phyloP scores from a whole-genome alignment of 2,113 vertebrate genomes.

The Abramis brama region DNA sequence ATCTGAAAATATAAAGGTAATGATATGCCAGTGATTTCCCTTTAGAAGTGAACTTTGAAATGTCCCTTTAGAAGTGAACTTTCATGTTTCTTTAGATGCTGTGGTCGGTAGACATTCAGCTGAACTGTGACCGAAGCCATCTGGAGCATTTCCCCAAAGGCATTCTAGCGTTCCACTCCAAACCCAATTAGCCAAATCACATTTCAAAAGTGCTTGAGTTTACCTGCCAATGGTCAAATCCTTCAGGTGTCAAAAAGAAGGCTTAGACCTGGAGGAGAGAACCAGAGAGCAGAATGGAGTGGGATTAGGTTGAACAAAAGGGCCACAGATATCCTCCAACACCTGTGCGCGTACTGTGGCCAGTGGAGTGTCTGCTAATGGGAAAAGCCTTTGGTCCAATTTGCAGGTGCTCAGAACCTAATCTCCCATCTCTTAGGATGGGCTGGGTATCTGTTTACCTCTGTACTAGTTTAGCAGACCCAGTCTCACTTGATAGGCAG shows the following conservation, averaged over 20 bases:
- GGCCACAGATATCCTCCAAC: slow-evolving; percentile 69
- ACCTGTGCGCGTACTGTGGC: slow-evolving; percentile 70
- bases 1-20: neutral
- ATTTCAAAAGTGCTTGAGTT: slow-evolving; percentile 75
- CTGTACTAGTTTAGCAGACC: slow-evolving; percentile 59
- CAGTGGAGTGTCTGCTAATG: slow-evolving; percentile 65
- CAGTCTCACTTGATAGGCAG: slow-evolving; percentile 61
- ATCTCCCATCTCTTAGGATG: slow-evolving; percentile 69
- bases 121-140: slow-evolving; percentile 27
- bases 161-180: slow-evolving; percentile 73
- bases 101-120: slow-evolving; percentile 22
- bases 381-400: slow-evolving; percentile 69
- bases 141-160: slow-evolving; percentile 57
- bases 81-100: neutral
- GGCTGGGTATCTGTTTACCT: slow-evolving; percentile 70
- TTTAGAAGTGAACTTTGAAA: neutral
- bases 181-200: slow-evolving; percentile 81
- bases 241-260: slow-evolving; percentile 71
- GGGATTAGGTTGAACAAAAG: slow-evolving; percentile 79
- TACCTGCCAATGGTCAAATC: slow-evolving; percentile 66
- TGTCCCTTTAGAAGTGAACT: neutral
- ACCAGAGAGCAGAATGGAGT: slow-evolving; percentile 59
- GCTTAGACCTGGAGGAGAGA: slow-evolving; percentile 64
- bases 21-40: neutral
- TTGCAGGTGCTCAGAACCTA: slow-evolving; percentile 74